A percentile compares a stretch with the other conserved stretches of the same genome.
These are phyloP conservation scores for Dinoponera quadriceps DNA, from an alignment of 1,140 invertebrate genomes.

Conservation along the genomic window DNA sequence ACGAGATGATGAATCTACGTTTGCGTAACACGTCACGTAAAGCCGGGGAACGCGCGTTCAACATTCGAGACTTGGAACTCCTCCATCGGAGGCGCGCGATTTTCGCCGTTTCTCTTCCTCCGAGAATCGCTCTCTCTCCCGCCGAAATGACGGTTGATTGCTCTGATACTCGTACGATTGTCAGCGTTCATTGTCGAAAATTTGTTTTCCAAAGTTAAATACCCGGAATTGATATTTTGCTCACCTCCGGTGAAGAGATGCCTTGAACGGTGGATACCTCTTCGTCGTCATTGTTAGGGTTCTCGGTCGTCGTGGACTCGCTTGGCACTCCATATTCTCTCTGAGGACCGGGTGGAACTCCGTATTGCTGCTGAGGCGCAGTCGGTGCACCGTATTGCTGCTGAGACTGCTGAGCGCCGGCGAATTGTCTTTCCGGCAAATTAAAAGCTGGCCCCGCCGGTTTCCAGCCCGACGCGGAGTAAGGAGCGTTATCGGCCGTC, in stretches of 20 bases:
- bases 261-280: conserved; percentile 77
- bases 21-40: conserved; percentile 36
- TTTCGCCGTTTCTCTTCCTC: neutral
- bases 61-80: neutral
- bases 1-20: conserved; percentile 70
- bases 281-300: conserved; percentile 73
- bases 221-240: conserved; percentile 1
- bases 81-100: neutral
- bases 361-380: conserved; percentile 66
- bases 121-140: neutral
- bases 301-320: conserved; percentile 75
- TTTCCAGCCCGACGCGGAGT: conserved; percentile 86
- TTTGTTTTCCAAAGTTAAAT: no score
- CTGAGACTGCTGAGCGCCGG: conserved; percentile 66
- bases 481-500: conserved; percentile 77
- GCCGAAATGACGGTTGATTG: neutral
- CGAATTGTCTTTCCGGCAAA: conserved; percentile 82
- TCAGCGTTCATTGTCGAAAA: no score
- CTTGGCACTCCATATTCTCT: conserved; percentile 64
- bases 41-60: neutral
- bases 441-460: conserved; percentile 87
- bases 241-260: conserved; percentile 75
- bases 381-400: conserved; percentile 62
- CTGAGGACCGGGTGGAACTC: conserved; percentile 44
- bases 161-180: neutral